Evolutionary conservation across 2,888 invertebrate genomes (phyloP).

Genomic region (Drosophila neonasuta): DNA sequence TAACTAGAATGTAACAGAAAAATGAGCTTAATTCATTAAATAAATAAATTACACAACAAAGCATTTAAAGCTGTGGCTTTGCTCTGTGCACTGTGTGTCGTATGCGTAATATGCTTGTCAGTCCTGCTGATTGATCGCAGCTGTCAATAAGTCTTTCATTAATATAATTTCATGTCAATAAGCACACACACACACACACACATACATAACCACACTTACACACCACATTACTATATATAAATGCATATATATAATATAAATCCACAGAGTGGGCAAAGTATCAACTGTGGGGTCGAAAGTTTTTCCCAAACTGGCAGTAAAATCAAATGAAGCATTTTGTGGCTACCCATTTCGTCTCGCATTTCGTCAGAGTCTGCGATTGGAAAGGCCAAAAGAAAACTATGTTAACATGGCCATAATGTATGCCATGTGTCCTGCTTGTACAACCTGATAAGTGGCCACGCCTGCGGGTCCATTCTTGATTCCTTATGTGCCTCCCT

Average conservation of each 20-base stretch:
- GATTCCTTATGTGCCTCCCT: conserved; percentile 41
- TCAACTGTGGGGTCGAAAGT: conserved; percentile 20
- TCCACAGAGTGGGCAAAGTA: background rate
- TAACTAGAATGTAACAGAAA: conserved; percentile 21
- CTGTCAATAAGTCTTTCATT: conserved; percentile 80
- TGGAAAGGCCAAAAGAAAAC: conserved; percentile 43
- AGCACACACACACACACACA: conserved; percentile 32
- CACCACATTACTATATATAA: conserved; percentile 1
- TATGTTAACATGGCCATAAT: conserved; percentile 72
- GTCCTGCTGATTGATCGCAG: conserved; percentile 75
- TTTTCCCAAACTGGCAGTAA: conserved; percentile 62
- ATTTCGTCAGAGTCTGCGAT: conserved; percentile 31
- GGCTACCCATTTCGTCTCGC: conserved; percentile 40
- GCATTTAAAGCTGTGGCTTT: conserved; percentile 38
- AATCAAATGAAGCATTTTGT: conserved; percentile 75
- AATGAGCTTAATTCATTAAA: conserved; percentile 61
- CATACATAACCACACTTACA: conserved; percentile 1
- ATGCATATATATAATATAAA: conserved; percentile 1
- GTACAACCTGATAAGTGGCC: conserved; percentile 69
- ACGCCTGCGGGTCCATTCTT: conserved; percentile 68
- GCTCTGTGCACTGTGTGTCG: conserved; percentile 17
- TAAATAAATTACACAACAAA: conserved; percentile 39
- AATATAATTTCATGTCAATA: conserved; percentile 76
- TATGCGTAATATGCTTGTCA: conserved; percentile 55
- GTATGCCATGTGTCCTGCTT: conserved; percentile 50